Conservation (phyloP, 1,140 invertebrate species). For the Aphaenogaster ashmeadi region DNA sequence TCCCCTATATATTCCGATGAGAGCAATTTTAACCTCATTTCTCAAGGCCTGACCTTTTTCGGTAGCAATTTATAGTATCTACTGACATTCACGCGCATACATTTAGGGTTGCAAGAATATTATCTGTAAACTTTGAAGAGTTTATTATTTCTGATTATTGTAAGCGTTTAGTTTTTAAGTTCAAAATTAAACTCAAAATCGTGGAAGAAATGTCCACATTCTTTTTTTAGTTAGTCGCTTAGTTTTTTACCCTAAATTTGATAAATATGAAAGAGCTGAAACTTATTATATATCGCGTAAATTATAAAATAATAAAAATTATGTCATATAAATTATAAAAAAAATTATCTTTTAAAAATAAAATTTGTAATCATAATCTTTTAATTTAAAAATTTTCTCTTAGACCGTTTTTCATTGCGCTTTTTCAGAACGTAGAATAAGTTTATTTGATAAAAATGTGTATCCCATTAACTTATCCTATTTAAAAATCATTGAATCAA, state of each 20-base stretch:
- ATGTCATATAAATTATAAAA: too few relatives aligned
- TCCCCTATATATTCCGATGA: neutral
- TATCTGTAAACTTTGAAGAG: neutral
- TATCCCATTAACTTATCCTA: neutral
- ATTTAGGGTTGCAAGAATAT: neutral
- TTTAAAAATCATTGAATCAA: neutral
- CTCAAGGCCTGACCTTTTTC: constrained; percentile 18
- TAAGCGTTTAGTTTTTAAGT: neutral
- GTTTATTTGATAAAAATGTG: neutral
- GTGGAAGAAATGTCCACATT: neutral
- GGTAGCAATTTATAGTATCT: neutral
- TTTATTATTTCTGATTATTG: neutral
- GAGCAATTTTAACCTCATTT: constrained; percentile 17
- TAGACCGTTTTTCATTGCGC: neutral
- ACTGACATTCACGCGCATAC: neutral
- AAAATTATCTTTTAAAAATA: neutral
- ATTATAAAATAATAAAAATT: neutral
- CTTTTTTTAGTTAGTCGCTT: too few relatives aligned
- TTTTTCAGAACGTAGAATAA: neutral
- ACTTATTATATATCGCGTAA: neutral
- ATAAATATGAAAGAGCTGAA: neutral
- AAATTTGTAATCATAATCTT: neutral
- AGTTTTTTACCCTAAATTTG: neutral
- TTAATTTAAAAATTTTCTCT: constrained; percentile 3
- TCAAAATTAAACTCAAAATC: neutral